Base-by-base conservation (phyloP, 2,797 vertebrate genomes). In the Meda fulgida region DNA sequence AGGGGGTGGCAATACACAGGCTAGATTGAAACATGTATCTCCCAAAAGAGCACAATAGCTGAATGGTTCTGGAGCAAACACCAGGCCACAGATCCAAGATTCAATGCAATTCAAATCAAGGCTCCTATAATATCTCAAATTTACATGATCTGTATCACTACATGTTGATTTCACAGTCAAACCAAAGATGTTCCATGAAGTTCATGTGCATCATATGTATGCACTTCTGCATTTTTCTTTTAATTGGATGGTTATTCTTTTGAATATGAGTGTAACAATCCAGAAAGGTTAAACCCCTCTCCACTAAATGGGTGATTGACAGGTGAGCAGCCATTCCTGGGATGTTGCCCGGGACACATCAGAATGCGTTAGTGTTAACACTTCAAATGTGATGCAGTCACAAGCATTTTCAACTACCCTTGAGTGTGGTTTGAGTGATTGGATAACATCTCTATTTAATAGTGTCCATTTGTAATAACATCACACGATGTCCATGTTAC, bases 361-460 rank as follows among this genome's bases (percentile, higher is more conserved):
- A 77, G 75, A 23, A 26, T 26, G 23, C 14, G 38, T 60, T 60
- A 60, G 34, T 13, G 0, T 77, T 77, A 26, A 60, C 75, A 40
- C 53, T 26, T 55, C 31, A 10, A 77, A 77, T 77, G 34, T 8
- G 9, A 60, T 9, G n/a, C 23, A 10, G 55, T 60, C 34, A 58
- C 75, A 60, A 6, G 53, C 14, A 40, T 38, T 60, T 60, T 40
- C 10, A 16, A 40, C 23, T 40, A 6, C 2, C 34, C 34, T 31
- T 40, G 75, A 60, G 23, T 40, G 34, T 26, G 34, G 34, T 40
- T 60, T 26, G 34, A 26, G 53, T 60, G 53, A 78, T 26, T 40
- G 34, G 23, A 78, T 26, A 60, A 78, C 53, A 77, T 58, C 53
- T 60, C 34, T 60, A 40, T 60, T 60, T 19, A 38, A 14, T 78